Evolutionary conservation across 2,113 vertebrate genomes (phyloP).

Genomic region (Phaethon lepturus): DNA sequence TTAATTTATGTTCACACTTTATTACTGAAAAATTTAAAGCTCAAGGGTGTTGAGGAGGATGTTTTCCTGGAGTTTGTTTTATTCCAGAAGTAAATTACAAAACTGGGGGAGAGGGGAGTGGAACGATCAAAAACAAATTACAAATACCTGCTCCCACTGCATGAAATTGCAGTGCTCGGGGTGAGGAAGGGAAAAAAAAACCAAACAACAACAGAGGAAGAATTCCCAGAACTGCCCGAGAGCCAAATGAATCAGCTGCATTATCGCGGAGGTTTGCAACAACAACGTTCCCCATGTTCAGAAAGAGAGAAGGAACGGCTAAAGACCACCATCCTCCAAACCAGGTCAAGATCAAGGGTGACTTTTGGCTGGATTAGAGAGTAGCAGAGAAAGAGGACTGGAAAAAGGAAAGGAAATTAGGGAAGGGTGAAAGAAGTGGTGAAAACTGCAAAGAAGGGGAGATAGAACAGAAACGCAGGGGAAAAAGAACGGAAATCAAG

Average conservation of each 20-base stretch:
- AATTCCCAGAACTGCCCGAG: slow-evolving; percentile 13
- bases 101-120: background rate
- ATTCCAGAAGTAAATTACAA: slow-evolving; percentile 54
- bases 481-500: background rate
- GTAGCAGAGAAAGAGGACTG: background rate
- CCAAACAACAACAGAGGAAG: background rate
- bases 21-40: slow-evolving; percentile 43
- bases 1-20: slow-evolving; percentile 43
- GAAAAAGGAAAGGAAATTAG: background rate
- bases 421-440: background rate
- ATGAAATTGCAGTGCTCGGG: slow-evolving; percentile 34
- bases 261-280: background rate
- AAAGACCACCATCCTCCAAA: background rate
- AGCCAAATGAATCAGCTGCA: background rate
- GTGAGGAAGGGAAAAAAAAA: background rate
- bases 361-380: background rate
- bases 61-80: slow-evolving; percentile 37
- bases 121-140: slow-evolving; percentile 10
- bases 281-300: background rate
- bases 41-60: slow-evolving; percentile 42
- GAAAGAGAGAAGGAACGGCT: accelerated
- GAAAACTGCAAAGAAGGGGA: background rate
- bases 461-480: background rate
- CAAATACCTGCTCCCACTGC: slow-evolving; percentile 42
- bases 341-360: accelerated